Base-by-base conservation (phyloP, 2,888 invertebrate species). In the Ametastegia equiseti region DNA sequence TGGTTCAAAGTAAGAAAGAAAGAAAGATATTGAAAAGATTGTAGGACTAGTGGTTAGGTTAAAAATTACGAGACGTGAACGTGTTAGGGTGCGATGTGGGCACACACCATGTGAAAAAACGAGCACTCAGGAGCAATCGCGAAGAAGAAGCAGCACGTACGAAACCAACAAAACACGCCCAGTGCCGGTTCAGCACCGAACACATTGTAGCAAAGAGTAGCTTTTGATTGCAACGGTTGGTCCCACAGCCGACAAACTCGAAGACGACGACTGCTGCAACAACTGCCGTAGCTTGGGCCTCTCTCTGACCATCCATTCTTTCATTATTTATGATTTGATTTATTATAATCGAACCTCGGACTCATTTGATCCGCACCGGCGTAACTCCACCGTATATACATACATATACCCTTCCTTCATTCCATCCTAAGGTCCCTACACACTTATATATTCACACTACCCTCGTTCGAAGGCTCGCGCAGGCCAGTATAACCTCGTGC, bases 281-380 rank as follows among this genome's bases (percentile, higher is more conserved):
- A 33, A 78, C 78, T 60, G 60, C 60, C 42, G 19, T 42, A 42
- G 42, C 78, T 30, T 42, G 5, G 42, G 9, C 42, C 9, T 9
- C 63, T 13, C 60, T 36, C 42, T 63, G 85, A 87, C 83, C 86
- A 88, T 88, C 88, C 89, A 88, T 89, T 88, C 90, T 87, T 89
- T 87, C 88, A 88, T 91, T 91, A 91, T 91, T 91, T 91, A 90
- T 90, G 88, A 88, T 86, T 90, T 91, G 91, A 91, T 91, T 91
- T 91, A 91, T 91, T 90, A 90, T 90, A 91, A 91, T 91, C 91
- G 91, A 91, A 89, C 87, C 86, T 86, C 86, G 86, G 85, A 85
- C 84, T 85, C 88, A 88, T 88, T 89, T 88, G 89, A 89, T 88
- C 88, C 88, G 85, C 83, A 86, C 88, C 88, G 88, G 84, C 86